Conservation (phyloP, 2,113 vertebrate genomes). For the Carassius auratus region DNA sequence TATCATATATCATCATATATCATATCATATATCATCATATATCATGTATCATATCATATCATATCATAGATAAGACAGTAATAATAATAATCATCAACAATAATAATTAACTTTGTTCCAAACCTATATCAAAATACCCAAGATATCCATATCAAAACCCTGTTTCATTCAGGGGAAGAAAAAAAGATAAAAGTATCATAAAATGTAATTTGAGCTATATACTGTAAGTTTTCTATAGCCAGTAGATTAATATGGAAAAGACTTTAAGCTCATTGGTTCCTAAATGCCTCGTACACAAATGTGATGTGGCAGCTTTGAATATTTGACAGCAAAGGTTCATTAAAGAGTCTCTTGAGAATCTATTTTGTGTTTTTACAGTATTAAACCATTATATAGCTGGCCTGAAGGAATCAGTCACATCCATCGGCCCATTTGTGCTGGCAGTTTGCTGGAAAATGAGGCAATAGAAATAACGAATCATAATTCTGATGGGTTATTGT, state of each 20-base stretch:
- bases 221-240: background rate
- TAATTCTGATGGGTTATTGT: conserved; percentile 25
- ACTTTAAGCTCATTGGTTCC: background rate
- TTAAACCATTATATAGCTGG: background rate
- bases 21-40: no score
- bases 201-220: background rate
- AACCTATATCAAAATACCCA: no score
- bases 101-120: no score
- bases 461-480: background rate
- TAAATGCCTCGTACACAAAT: background rate
- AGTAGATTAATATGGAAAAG: background rate
- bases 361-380: background rate
- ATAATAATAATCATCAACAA: no score
- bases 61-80: background rate
- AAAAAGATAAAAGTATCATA: background rate
- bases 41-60: background rate
- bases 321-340: background rate
- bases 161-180: background rate
- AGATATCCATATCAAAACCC: no score
- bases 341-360: background rate
- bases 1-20: no score
- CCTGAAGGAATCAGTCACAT: background rate
- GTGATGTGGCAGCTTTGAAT: background rate
- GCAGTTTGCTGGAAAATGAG: background rate
- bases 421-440: background rate